phyloP scores from a whole-genome alignment of 1,140 invertebrate species.

The Popillia japonica region DNA sequence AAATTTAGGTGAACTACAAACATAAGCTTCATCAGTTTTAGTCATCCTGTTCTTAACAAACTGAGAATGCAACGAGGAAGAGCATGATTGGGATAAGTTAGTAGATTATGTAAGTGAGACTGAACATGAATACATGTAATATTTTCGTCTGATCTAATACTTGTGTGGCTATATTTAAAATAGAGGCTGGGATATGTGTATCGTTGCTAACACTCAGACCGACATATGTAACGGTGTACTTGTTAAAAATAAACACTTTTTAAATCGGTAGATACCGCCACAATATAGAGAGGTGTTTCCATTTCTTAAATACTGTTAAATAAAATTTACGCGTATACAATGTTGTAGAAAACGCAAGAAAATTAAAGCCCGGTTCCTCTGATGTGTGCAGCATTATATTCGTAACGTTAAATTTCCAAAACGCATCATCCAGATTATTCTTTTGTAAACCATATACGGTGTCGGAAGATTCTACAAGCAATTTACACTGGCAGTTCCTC shows the following conservation, averaged over 20 bases:
- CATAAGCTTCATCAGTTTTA: not conserved
- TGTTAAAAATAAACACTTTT: not conserved
- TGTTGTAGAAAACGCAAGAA: not conserved
- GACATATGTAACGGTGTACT: not conserved
- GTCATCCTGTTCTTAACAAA: not conserved
- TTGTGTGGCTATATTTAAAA: not conserved
- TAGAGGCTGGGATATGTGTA: not conserved
- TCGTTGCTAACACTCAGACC: not conserved
- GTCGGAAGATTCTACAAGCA: not conserved
- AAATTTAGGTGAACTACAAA: conserved; percentile 6
- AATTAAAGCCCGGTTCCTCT: too few relatives aligned
- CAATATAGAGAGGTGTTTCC: too few relatives aligned
- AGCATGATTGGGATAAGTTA: not conserved
- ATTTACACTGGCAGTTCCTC: too few relatives aligned
- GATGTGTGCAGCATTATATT: too few relatives aligned
- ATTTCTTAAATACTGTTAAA: too few relatives aligned
- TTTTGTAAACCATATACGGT: not conserved
- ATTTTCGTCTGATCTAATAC: not conserved
- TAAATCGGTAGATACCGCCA: not conserved
- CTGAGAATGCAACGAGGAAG: not conserved
- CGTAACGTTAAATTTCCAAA: not conserved
- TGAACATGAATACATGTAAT: not conserved
- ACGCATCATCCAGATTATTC: not conserved
- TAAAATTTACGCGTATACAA: not conserved
- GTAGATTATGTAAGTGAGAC: conserved; percentile 7